Conservation (phyloP, 2,888 invertebrate genomes). For the Parascotia fuliginaria region DNA sequence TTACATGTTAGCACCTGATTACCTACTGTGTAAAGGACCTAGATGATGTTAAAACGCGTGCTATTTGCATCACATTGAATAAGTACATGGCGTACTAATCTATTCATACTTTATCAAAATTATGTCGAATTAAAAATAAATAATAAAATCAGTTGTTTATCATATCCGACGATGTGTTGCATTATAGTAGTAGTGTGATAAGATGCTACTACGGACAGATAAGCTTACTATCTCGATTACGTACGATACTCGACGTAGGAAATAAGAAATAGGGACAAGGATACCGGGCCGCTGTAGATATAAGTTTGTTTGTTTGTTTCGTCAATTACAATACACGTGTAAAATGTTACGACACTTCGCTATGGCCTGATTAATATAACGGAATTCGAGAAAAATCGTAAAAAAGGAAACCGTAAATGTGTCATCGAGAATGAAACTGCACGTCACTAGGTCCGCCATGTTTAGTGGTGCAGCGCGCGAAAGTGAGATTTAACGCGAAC, state of each 20-base stretch:
- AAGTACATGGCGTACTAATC: background rate
- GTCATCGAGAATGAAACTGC: slow-evolving; percentile 72
- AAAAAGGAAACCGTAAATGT: slow-evolving; percentile 49
- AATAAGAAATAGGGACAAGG: slow-evolving; percentile 83
- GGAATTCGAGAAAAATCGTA: slow-evolving; percentile 29
- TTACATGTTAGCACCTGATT: slow-evolving; percentile 24
- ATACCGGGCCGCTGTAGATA: slow-evolving; percentile 66
- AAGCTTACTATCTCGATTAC: slow-evolving; percentile 76
- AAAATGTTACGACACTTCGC: slow-evolving; percentile 65
- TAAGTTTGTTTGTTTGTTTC: slow-evolving; percentile 74
- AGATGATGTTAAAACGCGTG: background rate
- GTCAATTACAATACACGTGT: slow-evolving; percentile 75
- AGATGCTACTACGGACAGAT: slow-evolving; percentile 70
- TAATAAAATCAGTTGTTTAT: slow-evolving; percentile 64
- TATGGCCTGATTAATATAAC: slow-evolving; percentile 36
- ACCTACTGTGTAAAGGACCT: slow-evolving; percentile 37
- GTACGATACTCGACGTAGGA: slow-evolving; percentile 71
- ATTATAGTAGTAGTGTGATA: slow-evolving; percentile 71
- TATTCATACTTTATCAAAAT: slow-evolving; percentile 40
- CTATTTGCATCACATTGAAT: background rate
- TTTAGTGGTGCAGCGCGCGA: slow-evolving; percentile 81
- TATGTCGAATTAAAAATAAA: slow-evolving; percentile 61
- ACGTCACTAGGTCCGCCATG: slow-evolving; percentile 75
- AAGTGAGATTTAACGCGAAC: slow-evolving; percentile 85
- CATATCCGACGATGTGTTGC: slow-evolving; percentile 61